These are phyloP conservation scores for Nebria ingens DNA, from an alignment of 1,140 invertebrate species.

Conservation along the genomic window DNA sequence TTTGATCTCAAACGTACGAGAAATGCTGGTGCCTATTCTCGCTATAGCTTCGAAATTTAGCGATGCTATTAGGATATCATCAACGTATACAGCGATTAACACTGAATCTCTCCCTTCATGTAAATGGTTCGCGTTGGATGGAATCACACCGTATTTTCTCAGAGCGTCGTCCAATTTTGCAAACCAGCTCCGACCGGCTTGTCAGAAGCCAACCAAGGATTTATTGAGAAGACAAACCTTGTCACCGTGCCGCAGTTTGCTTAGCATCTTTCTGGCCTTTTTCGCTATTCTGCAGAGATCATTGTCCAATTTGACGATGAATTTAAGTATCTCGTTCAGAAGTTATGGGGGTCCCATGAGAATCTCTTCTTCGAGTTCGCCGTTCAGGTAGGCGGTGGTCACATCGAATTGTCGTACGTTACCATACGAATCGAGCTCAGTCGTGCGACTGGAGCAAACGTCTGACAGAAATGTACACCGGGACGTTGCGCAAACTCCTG, in stretches of 20 bases:
- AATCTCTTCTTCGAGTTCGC: conserved; percentile 30
- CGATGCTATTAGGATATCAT: not conserved
- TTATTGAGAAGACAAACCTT: conserved; percentile 14
- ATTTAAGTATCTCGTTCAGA: conserved; percentile 29
- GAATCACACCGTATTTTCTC: conserved; percentile 16
- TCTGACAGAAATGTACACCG: conserved; percentile 21
- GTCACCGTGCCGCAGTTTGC: not conserved
- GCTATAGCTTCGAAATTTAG: not conserved
- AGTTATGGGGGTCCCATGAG: conserved; percentile 32
- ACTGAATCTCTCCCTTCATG: conserved; percentile 10
- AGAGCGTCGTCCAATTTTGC: conserved; percentile 19
- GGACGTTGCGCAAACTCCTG: conserved; percentile 19
- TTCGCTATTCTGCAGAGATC: conserved; percentile 17
- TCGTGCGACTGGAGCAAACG: conserved; percentile 20
- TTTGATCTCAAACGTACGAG: too few relatives aligned
- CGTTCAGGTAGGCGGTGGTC: conserved; percentile 35
- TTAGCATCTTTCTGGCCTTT: not conserved
- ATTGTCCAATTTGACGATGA: conserved; percentile 25
- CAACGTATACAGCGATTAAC: conserved; percentile 12
- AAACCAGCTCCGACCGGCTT: conserved; percentile 25
- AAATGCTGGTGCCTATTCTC: too few relatives aligned
- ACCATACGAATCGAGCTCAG: conserved; percentile 30
- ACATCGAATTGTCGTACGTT: too few relatives aligned
- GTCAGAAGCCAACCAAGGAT: conserved; percentile 30
- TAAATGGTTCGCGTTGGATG: conserved; percentile 21